Evolutionary conservation across 2,113 vertebrate species (phyloP).

Genomic region (Thunnus maccoyii): DNA sequence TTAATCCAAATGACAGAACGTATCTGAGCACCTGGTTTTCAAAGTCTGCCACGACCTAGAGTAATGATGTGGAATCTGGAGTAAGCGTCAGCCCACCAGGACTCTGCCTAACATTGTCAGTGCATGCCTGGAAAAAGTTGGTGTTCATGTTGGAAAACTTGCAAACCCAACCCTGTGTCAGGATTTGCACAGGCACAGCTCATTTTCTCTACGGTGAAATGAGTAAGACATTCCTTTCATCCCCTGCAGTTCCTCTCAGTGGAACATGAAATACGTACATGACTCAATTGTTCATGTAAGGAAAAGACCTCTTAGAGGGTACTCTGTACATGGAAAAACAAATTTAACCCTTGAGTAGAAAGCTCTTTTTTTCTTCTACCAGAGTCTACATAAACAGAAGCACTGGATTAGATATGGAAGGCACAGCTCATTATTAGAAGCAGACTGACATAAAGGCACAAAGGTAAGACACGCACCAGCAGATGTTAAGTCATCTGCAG

Average conservation of each 20-base stretch:
- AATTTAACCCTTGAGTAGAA: conserved; percentile 3
- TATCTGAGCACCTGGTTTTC: neutral
- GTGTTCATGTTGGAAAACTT: conserved; percentile 74
- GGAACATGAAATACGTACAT: conserved; percentile 45
- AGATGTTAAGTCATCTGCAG: conserved; percentile 45
- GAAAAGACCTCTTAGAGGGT: conserved; percentile 5
- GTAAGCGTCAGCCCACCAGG: conserved; percentile 48
- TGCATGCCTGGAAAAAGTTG: conserved; percentile 78
- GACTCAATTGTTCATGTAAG: conserved; percentile 25
- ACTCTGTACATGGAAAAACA: conserved; percentile 38
- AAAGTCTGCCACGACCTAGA: conserved; percentile 35
- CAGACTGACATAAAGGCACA: conserved; percentile 18
- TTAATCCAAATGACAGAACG: neutral
- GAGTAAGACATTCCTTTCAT: conserved; percentile 69
- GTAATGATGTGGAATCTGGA: conserved; percentile 61
- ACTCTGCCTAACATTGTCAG: conserved; percentile 69
- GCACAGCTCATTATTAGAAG: conserved; percentile 33
- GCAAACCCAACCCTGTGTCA: conserved; percentile 61
- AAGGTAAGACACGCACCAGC: conserved; percentile 49
- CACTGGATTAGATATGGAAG: conserved; percentile 14
- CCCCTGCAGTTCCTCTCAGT: conserved; percentile 35
- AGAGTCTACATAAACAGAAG: conserved; percentile 10
- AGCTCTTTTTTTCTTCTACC: neutral
- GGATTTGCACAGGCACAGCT: conserved; percentile 67
- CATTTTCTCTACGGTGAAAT: conserved; percentile 74